These are phyloP conservation scores for Ptilodon capucinus DNA, from an alignment of 2,888 invertebrate genomes.

Conservation along the genomic window DNA sequence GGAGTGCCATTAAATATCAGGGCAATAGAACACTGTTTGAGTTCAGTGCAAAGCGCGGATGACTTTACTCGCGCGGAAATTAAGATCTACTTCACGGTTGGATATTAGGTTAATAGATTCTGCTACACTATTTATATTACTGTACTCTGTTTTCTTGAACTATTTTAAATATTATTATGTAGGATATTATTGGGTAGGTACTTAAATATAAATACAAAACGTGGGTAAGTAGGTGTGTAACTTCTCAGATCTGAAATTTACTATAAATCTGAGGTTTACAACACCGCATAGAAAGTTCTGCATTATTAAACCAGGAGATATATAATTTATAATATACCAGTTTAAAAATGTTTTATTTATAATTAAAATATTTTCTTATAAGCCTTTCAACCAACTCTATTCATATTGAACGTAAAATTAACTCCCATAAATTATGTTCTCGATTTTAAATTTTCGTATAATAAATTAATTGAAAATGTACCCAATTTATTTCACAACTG, in stretches of 20 bases:
- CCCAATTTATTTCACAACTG: not conserved
- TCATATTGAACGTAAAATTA: not conserved
- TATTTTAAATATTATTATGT: too few relatives aligned
- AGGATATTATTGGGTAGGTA: too few relatives aligned
- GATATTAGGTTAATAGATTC: conserved; percentile 22
- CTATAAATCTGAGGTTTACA: too few relatives aligned
- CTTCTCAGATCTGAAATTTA: too few relatives aligned
- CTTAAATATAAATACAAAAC: too few relatives aligned
- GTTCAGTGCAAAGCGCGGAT: conserved; percentile 26
- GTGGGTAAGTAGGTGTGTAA: too few relatives aligned
- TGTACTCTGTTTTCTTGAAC: too few relatives aligned
- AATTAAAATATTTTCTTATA: conserved; percentile 19
- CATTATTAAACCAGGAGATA: too few relatives aligned
- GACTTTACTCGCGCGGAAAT: conserved; percentile 27
- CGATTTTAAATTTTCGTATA: conserved; percentile 1
- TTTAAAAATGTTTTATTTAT: too few relatives aligned
- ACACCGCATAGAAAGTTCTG: too few relatives aligned
- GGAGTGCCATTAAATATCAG: conserved; percentile 32
- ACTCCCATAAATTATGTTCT: conserved; percentile 1
- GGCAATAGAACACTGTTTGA: conserved; percentile 35
- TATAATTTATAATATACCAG: too few relatives aligned
- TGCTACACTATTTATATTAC: too few relatives aligned
- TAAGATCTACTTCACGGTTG: conserved; percentile 28
- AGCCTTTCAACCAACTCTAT: not conserved
- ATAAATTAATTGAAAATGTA: conserved; percentile 1